Evolutionary conservation across 2,113 vertebrate genomes (phyloP).

Genomic region (Austrofundulus limnaeus): DNA sequence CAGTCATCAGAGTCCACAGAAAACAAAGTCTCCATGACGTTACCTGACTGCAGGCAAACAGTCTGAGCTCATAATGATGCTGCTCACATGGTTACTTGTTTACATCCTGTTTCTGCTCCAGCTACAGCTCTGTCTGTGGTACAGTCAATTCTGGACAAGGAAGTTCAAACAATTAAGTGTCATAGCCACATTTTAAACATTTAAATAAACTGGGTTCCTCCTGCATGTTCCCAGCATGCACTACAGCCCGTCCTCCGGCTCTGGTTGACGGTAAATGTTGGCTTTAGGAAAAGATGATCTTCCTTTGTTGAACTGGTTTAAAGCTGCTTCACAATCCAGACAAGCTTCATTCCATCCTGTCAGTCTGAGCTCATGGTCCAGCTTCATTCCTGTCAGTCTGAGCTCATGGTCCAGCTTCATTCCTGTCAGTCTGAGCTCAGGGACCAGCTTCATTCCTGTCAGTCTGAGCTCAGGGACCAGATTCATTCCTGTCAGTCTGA

Average conservation of each 20-base stretch:
- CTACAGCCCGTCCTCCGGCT: background rate
- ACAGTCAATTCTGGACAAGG: too few species aligned
- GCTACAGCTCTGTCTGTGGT: background rate
- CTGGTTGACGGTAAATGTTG: background rate
- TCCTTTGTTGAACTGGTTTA: background rate
- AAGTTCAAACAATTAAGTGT: too few species aligned
- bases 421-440: background rate
- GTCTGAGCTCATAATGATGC: background rate
- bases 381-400: too few species aligned
- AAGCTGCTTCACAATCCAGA: too few species aligned
- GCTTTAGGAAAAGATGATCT: background rate
- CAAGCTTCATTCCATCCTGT: too few species aligned
- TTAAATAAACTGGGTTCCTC: background rate
- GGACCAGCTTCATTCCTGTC: background rate
- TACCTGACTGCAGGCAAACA: background rate
- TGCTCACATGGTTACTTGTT: background rate
- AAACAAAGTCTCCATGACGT: background rate
- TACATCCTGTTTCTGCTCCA: background rate
- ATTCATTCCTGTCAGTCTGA: too few species aligned
- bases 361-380: too few species aligned
- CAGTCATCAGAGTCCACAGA: background rate
- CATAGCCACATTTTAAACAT: background rate
- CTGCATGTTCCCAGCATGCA: constrained; percentile 1
- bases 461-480: too few species aligned
- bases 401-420: too few species aligned